These are phyloP conservation scores for Piliocolobus tephrosceles DNA, from an alignment of 2,113 vertebrate genomes.

Conservation along the genomic window DNA sequence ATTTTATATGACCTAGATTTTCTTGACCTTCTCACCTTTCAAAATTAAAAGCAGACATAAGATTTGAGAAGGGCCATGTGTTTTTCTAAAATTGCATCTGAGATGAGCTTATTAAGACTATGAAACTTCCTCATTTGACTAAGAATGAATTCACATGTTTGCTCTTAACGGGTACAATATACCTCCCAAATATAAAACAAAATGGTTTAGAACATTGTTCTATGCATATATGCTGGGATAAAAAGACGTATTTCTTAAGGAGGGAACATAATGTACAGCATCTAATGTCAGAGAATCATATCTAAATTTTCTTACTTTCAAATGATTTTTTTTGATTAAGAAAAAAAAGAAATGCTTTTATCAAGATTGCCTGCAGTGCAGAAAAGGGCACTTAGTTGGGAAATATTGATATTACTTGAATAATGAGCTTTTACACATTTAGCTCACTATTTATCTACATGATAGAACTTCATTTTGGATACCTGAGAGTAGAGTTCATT, in stretches of 20 bases:
- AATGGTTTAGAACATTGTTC: not conserved
- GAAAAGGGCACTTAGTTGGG: constrained; percentile 52
- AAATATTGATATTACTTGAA: constrained; percentile 41
- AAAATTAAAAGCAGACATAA: constrained; percentile 44
- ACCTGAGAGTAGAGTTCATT: constrained; percentile 36
- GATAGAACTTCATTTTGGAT: not conserved
- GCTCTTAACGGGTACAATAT: not conserved
- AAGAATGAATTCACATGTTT: constrained; percentile 20
- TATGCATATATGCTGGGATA: not conserved
- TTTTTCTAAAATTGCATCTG: constrained; percentile 54
- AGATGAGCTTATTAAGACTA: constrained; percentile 44
- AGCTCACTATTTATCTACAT: constrained; percentile 46
- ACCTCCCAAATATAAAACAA: not conserved
- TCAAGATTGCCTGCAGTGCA: constrained; percentile 41
- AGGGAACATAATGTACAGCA: not conserved
- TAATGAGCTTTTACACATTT: constrained; percentile 60
- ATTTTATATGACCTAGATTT: constrained; percentile 23
- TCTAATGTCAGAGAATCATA: constrained; percentile 31
- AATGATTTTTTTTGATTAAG: constrained; percentile 47
- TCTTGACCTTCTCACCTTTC: constrained; percentile 43
- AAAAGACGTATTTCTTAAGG: constrained; percentile 11
- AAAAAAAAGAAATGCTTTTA: constrained; percentile 58
- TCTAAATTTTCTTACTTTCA: constrained; percentile 43
- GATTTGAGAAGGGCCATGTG: constrained; percentile 38
- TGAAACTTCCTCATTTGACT: constrained; percentile 50